Evolutionary conservation across 2,797 vertebrate genomes (phyloP), one percentile per base, ranked within the genome.

Genomic region (Eospalax fontanierii): DNA sequence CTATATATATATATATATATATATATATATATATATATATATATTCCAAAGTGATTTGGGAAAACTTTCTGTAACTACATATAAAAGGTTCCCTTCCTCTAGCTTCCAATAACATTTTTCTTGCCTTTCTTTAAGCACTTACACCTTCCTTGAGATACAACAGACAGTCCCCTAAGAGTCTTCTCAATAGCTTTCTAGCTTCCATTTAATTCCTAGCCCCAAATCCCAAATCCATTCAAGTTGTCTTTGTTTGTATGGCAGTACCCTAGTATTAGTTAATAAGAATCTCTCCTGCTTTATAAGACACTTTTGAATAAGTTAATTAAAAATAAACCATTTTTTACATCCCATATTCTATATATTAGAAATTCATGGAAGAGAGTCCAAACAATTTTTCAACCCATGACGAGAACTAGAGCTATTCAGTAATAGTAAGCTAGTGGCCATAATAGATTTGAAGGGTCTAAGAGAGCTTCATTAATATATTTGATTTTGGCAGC

Each of bases 1-100:
- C 33, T 59, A 26, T 95, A 83, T 84, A 10, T 88, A 79, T 40
- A 57, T 79, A 89, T 57, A 83, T 84, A 11, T 85, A 79, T 40
- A 40, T 70, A 89, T 59, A 26, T 94, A 83, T 84, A 8, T 85
- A 79, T 40, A 59, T 70, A 80, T 57, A 7, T 38, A 68, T 33
- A 84, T 30, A 22, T 10, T 59, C 22, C 38, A 87, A 65, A 38
- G 26, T 82, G 46, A 86, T 68, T 81, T 74, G 76, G 35, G 85
- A 88, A 82, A 93, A 75, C 15, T 89, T 84, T 61, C 63, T 75
- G n/a, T 28, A 75, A 76, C 24, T 38, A 30, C 43, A 78, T 74
- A 78, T 33, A 86, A 94, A 86, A 65, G 4, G 7, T 33, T 57
- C 85, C n/a, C 35, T 89, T 94, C 68, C 30, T 33, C 18, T 85